phyloP scores from a whole-genome alignment of 2,888 invertebrate species.

The Odontocolon sp. region DNA sequence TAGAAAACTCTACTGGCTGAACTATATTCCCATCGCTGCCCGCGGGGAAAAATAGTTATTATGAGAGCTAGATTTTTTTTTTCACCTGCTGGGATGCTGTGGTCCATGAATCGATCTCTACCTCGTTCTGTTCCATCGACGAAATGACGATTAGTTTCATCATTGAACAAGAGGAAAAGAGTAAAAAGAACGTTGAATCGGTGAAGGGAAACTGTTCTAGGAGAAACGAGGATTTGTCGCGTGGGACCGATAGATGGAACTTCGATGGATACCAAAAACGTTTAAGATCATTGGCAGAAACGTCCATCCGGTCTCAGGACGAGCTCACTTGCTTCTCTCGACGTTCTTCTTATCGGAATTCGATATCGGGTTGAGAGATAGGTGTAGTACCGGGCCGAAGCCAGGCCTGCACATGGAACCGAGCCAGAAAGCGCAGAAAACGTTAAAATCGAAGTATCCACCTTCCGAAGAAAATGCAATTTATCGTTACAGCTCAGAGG shows the following conservation, averaged over 20 bases:
- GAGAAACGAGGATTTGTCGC: slow-evolving; percentile 20
- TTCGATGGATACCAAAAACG: slow-evolving; percentile 36
- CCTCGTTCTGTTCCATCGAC: not conserved
- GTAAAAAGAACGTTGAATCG: not conserved
- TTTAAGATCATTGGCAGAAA: slow-evolving; percentile 55
- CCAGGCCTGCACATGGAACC: slow-evolving; percentile 69
- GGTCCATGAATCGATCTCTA: not conserved
- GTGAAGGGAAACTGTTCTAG: no score
- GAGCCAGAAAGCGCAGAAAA: slow-evolving; percentile 75
- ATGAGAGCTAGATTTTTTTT: slow-evolving; percentile 8
- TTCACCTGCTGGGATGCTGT: not conserved
- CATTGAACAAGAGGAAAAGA: not conserved
- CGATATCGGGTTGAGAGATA: slow-evolving; percentile 68
- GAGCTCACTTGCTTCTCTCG: slow-evolving; percentile 47
- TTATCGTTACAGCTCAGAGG: slow-evolving; percentile 72
- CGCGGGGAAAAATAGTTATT: slow-evolving; percentile 20
- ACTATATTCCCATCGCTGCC: no score
- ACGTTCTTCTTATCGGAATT: slow-evolving; percentile 74
- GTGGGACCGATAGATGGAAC: not conserved
- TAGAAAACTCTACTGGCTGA: not conserved
- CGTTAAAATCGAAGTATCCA: slow-evolving; percentile 73
- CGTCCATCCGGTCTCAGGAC: slow-evolving; percentile 32
- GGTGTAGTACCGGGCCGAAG: slow-evolving; percentile 33
- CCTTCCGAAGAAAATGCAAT: slow-evolving; percentile 71
- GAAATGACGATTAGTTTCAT: slow-evolving; percentile 10